Conservation (phyloP, 1,140 invertebrate species). For the Pseudomyrmex dendroicus region DNA sequence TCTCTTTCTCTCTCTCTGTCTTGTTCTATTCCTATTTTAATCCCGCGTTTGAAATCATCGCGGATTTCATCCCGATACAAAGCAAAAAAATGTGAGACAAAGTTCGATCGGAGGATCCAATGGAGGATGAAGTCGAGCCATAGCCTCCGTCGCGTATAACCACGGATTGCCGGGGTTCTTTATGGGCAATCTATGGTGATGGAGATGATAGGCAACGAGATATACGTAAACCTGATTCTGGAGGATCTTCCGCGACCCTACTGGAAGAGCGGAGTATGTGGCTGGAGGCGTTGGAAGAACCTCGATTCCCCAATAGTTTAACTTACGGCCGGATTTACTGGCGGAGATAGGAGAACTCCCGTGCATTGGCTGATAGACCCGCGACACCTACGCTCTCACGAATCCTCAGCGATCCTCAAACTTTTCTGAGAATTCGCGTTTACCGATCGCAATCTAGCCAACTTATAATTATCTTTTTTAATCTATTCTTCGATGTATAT, state of each 20-base stretch:
- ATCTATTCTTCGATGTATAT: neutral
- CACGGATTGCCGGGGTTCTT: slow-evolving; percentile 84
- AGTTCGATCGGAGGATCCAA: slow-evolving; percentile 63
- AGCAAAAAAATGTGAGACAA: slow-evolving; percentile 49
- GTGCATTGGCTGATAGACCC: slow-evolving; percentile 81
- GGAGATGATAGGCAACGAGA: slow-evolving; percentile 85
- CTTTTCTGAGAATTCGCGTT: slow-evolving; percentile 38
- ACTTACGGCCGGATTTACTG: slow-evolving; percentile 85
- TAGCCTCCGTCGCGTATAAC: slow-evolving; percentile 79
- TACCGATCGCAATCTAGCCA: neutral
- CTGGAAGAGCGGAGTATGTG: slow-evolving; percentile 62
- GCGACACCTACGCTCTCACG: slow-evolving; percentile 77
- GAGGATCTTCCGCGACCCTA: slow-evolving; percentile 79
- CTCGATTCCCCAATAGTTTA: slow-evolving; percentile 85
- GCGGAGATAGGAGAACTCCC: slow-evolving; percentile 81
- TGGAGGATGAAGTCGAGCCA: slow-evolving; percentile 64
- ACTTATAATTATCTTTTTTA: neutral
- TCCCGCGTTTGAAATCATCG: slow-evolving; percentile 16
- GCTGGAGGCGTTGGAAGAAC: slow-evolving; percentile 65
- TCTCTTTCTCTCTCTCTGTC: no score
- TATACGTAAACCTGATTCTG: slow-evolving; percentile 85
- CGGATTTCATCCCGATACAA: slow-evolving; percentile 35
- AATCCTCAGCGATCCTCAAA: slow-evolving; percentile 77
- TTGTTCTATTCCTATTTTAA: slow-evolving; percentile 3
- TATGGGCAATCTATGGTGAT: slow-evolving; percentile 86